These are phyloP conservation scores for Acanthacorydalis orientalis DNA, from an alignment of 2,888 invertebrate species.

Conservation along the genomic window DNA sequence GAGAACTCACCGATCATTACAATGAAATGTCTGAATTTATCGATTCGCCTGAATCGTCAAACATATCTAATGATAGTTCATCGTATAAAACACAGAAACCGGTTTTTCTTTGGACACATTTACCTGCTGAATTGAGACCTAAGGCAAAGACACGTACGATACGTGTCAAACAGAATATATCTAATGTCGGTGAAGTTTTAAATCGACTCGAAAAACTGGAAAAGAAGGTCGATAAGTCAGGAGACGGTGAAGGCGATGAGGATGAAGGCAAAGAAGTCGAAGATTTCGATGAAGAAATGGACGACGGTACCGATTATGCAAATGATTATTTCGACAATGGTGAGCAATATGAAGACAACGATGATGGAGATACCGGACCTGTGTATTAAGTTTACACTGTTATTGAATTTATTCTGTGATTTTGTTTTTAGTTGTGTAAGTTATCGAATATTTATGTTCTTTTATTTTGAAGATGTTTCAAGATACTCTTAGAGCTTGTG, in stretches of 20 bases:
- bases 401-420: background rate
- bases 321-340: constrained; percentile 82
- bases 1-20: constrained; percentile 3
- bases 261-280: constrained; percentile 41
- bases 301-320: constrained; percentile 76
- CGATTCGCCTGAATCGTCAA: background rate
- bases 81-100: background rate
- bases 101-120: constrained; percentile 2
- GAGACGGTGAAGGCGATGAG: constrained; percentile 30
- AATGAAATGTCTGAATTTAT: constrained; percentile 2
- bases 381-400: constrained; percentile 38
- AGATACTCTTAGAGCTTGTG: no score
- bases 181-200: constrained; percentile 12
- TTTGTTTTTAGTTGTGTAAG: background rate
- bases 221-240: constrained; percentile 35
- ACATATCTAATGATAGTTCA: background rate
- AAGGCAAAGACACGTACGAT: constrained; percentile 3
- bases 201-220: constrained; percentile 45
- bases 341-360: constrained; percentile 73
- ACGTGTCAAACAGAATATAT: constrained; percentile 1
- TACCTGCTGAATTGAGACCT: constrained; percentile 3
- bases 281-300: constrained; percentile 66
- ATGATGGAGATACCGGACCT: constrained; percentile 70
- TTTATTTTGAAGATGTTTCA: no score
- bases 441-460: no score